Evolutionary conservation across 1,140 invertebrate genomes (phyloP), one percentile per base, ranked within the genome.

Genomic region (Drosophila mauritiana): DNA sequence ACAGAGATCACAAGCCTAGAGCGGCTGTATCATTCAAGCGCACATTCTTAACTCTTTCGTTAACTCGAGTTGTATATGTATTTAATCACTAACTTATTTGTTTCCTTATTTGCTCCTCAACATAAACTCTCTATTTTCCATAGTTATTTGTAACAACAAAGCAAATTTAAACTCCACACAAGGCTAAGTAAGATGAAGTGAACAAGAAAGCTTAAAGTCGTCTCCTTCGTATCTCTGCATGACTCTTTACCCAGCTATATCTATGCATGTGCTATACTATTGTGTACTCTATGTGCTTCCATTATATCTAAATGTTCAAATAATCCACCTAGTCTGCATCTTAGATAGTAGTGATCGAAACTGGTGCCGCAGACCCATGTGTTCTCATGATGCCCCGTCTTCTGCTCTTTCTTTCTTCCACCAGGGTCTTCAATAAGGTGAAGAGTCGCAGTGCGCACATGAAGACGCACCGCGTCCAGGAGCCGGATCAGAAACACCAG

Each of bases 361-460:
- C 12, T 11, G 4, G 7, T 27, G 0, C 48, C 39, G 3, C n/a
- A n/a, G 22, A 20, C 22, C 43, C 65, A 48, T 59, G 61, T 82
- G 4, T 59, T 76, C 73, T 76, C 62, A 73, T 75, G 36, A 20
- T 46, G 8, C 64, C 67, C 67, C 46, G 39, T 17, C 20, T 27
- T 56, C 13, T 68, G n/a, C 49, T 72, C 15, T 54, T 54, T 31
- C 36, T 42, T 13, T 39, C 40, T 57, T 40, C 13, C 15, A 80
- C 94, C 95, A 98, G 98, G 95, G 96, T 98, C 93, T 99, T 99
- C 95, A 96, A 96, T 93, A 99, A 99, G 95, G 97, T 99, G 83
- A 98, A 98, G 95, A 98, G 97, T 94, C 95, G 98, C 93, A 98
- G 97, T 94, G 98, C 98, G 58, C 98, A 99, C 93, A 99, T 99